Base-by-base conservation (phyloP, 1,140 invertebrate genomes). In the Homalodisca vitripennis region DNA sequence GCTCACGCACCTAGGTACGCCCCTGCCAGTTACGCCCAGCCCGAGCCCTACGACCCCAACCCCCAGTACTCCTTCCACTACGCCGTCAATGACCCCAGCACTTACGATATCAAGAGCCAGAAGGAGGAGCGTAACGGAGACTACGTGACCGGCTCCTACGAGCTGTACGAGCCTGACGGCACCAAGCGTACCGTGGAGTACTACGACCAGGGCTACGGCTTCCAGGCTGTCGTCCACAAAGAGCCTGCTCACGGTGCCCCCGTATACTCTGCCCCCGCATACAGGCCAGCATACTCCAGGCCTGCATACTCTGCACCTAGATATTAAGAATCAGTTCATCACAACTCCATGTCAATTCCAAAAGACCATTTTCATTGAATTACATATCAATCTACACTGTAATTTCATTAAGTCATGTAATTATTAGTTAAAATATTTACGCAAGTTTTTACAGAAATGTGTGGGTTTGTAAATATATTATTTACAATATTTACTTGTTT, bases 171-270 rank as follows among this genome's bases (percentile, higher is more conserved):
- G 29, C 70, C 73, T 3, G 73, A 75, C 48, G 75, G 75, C 47
- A 60, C 70, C 63, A 57, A 66, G 26, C 53, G 75, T 17, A 60
- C 34, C 14, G 75, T 73, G 14, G 68, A 72, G 3, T 76, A 77
- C 69, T 65, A 47, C 14, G 75, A 80, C 60, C 63, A 79, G 13
- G 80, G 83, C 2, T 78, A 74, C 20, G 83, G 83, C 0, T 78
- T 76, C 30, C 84, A 84, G 77, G 80, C 78, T 63, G 75, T 83
- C 48, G 70, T 82, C n/a, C 80, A 84, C 66, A 73, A 70, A n/a
- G 68, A 68, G 22, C 55, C 55, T 24, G 48, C 12, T 24, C 22
- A 2, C n/a, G 24, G 27, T 41, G 6, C 34, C 17, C 34, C 34
- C 17, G 34, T 41, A 6, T 41, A 41, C 34, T 6, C 34, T 41